Base-by-base conservation (phyloP, 1,140 invertebrate genomes). In the Aricia agestis region DNA sequence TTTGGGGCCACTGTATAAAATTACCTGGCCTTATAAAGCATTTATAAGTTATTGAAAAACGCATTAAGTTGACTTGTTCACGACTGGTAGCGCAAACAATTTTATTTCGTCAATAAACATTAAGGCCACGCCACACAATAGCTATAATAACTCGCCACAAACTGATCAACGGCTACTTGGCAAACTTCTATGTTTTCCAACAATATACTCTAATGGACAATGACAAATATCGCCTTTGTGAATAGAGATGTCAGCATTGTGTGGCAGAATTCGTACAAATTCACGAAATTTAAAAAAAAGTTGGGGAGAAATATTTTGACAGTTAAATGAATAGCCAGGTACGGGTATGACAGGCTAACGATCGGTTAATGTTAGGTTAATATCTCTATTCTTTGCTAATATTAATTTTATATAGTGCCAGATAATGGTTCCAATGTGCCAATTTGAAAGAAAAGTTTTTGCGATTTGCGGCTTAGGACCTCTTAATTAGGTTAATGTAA, bases 201-300 rank as follows among this genome's bases (percentile, higher is more conserved):
- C 86, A 91, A 89, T 88, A 81, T 84, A 74, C 41, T 80, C 82
- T 91, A 91, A 91, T 91, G 86, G 87, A 86, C 85, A 89, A 87
- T 91, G 89, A 91, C 87, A 91, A 90, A 91, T 91, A 86, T 80
- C 82, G 85, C 80, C 75, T 78, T 89, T 89, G 83, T 74, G 78
- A 82, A 89, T 87, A 85, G 83, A 91, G 87, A 89, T 79, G 84
- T 90, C 86, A 69, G 58, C 68, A 90, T 85, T 87, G 82, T 86
- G 79, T 71, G 66, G 67, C 77, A 80, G 85, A 80, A 84, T 88
- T 87, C 82, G 80, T 74, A 81, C 83, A 86, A 87, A 86, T 88
- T 88, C 82, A 85, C 86, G 72, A 85, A 81, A 86, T 85, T 85
- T 79, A 77, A 78, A 79, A 86, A 83, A 83, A 81, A 76, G 74